Evolutionary conservation across 64 coral and sea anemone genomes (phyloP), one percentile per base, ranked within the genome.

Genomic region (Astreopora myriophthalma): DNA sequence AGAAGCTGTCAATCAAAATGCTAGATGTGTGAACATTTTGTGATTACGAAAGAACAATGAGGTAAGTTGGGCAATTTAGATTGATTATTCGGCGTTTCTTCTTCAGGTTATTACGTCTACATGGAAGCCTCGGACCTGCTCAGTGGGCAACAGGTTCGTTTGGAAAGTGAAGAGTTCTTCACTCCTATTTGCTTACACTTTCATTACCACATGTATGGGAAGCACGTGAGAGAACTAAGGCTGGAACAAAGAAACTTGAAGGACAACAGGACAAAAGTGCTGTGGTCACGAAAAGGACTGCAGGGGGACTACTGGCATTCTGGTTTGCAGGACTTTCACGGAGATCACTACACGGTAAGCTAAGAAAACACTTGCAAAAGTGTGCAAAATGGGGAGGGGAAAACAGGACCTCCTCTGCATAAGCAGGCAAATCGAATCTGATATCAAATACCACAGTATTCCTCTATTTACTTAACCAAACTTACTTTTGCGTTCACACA

Each of bases 271-370:
- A 83, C 79, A 3, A 65, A 36, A n/a, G 57, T 40, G 16, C 3
- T 83, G 2, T 83, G 79, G 79, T 64, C 79, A 35, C 64, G 25
- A 11, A 83, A 33, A 30, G 79, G 79, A 8, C 5, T 34, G 26
- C 79, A 83, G 31, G 79, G 34, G 22, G 79, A 83, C 34, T 38
- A 36, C 34, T 83, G 79, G 79, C 52, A 64, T 29, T 83, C 31
- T 65, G 55, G 32, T 1, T 64, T 24, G 4, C 79, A 65, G 13
- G 33, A 60, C 12, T 27, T 83, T 20, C 13, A 37, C 16, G 79
- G 79, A 23, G 79, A 83, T 2, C 79, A 83, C 22, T 83, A 83
- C 57, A 83, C 79, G 34, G 79, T 83, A 83, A 63, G 10, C 61
- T 25, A 42, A 37, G 16, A 73, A 6, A 38, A 34, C 12, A n/a